These are phyloP conservation scores for Rhabdomys pumilio DNA, from an alignment of 2,797 vertebrate genomes.

Conservation along the genomic window DNA sequence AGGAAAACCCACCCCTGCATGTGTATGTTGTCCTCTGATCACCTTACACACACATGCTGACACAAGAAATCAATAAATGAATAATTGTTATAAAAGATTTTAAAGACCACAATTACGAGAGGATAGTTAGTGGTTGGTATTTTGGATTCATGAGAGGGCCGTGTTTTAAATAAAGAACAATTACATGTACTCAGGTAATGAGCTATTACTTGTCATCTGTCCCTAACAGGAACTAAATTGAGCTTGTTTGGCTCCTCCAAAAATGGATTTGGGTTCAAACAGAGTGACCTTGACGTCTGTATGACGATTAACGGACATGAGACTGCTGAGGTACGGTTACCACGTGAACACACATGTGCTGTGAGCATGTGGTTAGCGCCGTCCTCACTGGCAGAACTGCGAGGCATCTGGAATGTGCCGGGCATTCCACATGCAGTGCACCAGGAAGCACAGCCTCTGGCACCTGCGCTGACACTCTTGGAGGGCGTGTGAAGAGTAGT, in stretches of 20 bases:
- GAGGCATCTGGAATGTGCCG: slow-evolving; percentile 53
- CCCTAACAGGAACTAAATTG: slow-evolving; percentile 93
- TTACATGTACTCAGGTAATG: slow-evolving; percentile 72
- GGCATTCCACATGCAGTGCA: background rate
- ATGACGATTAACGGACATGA: slow-evolving; percentile 96
- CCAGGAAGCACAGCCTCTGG: background rate
- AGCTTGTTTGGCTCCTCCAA: slow-evolving; percentile 97
- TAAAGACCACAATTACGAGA: slow-evolving; percentile 15
- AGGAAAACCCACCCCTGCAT: background rate
- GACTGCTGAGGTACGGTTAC: slow-evolving; percentile 92
- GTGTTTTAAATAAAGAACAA: slow-evolving; percentile 59
- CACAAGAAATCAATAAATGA: background rate
- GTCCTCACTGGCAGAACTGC: background rate
- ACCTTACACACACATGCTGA: background rate
- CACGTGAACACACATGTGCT: slow-evolving; percentile 70
- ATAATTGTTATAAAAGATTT: background rate
- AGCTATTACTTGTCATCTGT: slow-evolving; percentile 73
- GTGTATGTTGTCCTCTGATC: background rate
- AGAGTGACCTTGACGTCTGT: slow-evolving; percentile 98
- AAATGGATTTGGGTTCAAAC: slow-evolving; percentile 98
- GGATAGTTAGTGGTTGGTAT: slow-evolving; percentile 52
- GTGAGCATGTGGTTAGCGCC: slow-evolving; percentile 16
- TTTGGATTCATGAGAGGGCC: slow-evolving; percentile 62
- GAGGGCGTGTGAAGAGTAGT: slow-evolving; percentile 1
- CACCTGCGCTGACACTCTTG: background rate